phyloP scores from a whole-genome alignment of 2,797 vertebrate species.

The Acrocephalus scirpaceus region DNA sequence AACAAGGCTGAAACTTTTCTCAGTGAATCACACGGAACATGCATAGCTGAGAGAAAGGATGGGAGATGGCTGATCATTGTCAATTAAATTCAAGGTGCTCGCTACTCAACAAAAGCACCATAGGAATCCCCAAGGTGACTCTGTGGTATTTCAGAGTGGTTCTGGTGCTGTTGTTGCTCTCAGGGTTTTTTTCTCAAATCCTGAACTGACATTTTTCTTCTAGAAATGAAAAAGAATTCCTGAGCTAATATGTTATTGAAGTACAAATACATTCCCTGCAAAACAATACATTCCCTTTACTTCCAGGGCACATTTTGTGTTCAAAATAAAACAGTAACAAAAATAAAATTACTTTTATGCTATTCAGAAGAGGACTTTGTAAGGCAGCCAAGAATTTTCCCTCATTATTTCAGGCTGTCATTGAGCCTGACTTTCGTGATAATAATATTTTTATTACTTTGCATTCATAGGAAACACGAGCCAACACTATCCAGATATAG shows the following conservation, averaged over 20 bases:
- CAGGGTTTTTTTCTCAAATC: background rate
- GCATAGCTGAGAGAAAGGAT: background rate
- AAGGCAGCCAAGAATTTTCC: constrained; percentile 60
- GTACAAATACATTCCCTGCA: background rate
- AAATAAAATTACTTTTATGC: constrained; percentile 48
- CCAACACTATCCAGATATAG: constrained; percentile 8
- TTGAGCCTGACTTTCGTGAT: constrained; percentile 52
- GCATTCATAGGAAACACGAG: constrained; percentile 31
- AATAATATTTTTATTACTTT: constrained; percentile 69
- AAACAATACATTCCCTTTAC: constrained; percentile 41
- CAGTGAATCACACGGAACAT: background rate
- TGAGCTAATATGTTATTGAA: constrained; percentile 13
- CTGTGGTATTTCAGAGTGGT: background rate
- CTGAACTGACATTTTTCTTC: background rate
- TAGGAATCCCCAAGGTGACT: background rate
- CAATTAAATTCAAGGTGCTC: background rate
- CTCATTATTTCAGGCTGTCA: constrained; percentile 62
- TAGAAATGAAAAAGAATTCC: constrained; percentile 36
- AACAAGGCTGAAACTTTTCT: background rate
- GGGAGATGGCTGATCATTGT: background rate
- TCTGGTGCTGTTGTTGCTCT: background rate
- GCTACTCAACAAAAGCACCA: background rate
- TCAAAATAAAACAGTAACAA: constrained; percentile 37
- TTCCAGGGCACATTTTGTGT: constrained; percentile 44
- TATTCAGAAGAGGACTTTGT: constrained; percentile 55